A percentile compares a stretch with the other conserved stretches of the same genome.
Conservation (phyloP, 1,140 invertebrate genomes). For the Homarus americanus region DNA sequence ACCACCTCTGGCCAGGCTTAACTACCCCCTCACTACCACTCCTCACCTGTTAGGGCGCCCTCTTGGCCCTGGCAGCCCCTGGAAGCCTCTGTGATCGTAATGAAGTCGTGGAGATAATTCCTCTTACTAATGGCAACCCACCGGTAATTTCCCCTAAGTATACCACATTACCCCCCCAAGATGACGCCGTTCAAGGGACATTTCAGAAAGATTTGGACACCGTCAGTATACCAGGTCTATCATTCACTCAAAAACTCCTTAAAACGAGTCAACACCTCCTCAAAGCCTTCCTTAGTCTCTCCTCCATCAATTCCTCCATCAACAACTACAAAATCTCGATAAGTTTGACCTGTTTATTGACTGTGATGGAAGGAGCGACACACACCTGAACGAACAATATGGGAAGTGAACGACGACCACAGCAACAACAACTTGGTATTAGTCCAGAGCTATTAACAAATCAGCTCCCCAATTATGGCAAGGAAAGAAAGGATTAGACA, state of each 20-base stretch:
- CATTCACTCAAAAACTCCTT: too few relatives aligned
- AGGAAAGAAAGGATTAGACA: constrained; percentile 69
- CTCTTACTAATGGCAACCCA: constrained; percentile 41
- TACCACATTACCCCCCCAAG: constrained; percentile 62
- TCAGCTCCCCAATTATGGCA: constrained; percentile 60
- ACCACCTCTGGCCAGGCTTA: background rate
- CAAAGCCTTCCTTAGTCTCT: too few relatives aligned
- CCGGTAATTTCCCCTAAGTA: constrained; percentile 69
- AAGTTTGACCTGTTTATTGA: too few relatives aligned
- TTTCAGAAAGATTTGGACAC: constrained; percentile 49
- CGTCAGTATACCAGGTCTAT: too few relatives aligned
- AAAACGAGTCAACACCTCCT: too few relatives aligned
- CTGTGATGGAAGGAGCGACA: too few relatives aligned
- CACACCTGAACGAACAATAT: constrained; percentile 18
- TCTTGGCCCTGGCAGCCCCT: background rate
- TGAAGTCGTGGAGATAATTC: constrained; percentile 29
- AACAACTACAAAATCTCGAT: too few relatives aligned
- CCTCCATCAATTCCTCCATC: too few relatives aligned
- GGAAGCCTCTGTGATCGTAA: background rate
- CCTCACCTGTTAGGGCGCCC: background rate
- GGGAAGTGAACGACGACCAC: constrained; percentile 9
- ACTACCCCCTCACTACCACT: background rate
- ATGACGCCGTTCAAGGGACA: background rate
- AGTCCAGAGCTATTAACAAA: constrained; percentile 68
- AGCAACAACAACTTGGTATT: constrained; percentile 52